Base-by-base conservation (phyloP, 2,888 invertebrate species). In the Trisateles emortualis region DNA sequence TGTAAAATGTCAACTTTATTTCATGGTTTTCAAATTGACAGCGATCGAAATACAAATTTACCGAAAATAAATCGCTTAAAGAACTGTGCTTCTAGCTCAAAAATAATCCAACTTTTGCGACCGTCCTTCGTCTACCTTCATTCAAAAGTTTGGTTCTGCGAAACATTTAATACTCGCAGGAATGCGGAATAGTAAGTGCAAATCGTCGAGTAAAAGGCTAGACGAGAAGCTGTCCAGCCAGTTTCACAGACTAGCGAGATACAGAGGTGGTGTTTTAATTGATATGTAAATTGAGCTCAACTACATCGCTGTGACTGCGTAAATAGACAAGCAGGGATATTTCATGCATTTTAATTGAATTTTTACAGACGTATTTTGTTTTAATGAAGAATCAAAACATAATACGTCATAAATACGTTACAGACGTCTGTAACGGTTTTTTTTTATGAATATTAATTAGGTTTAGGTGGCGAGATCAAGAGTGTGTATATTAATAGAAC, bases 131-230 rank as follows among this genome's bases (percentile, higher is more conserved):
- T 30, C 26, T 26, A 9, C 14, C 13, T 16, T 3, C 6, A 22
- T 30, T 43, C 52, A 62, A 68, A 60, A 57, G 68, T 65, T 70
- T 73, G 55, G 68, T 71, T 58, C 46, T 59, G 52, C 57, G 68
- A 22, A 44, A 48, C 56, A 64, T 57, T 67, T 59, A 64, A 46
- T 56, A 64, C 58, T 68, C 59, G 40, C 52, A 71, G 68, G 88
- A 88, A 88, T 87, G 88, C 88, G 87, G 87, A 85, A 88, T 79
- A 72, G 74, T 78, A 73, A 63, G 68, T 68, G 57, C 74, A 76
- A 81, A 81, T 79, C 72, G 72, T 69, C 69, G 58, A 65, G 79
- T 79, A 82, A 83, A 79, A 80, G 81, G 81, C 75, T 72, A 67
- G 62, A 72, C 76, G 72, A 74, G 57, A 52, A 64, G 64, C 69